phyloP scores from a whole-genome alignment of 2,797 vertebrate genomes.

The Sebastes iracundus region DNA sequence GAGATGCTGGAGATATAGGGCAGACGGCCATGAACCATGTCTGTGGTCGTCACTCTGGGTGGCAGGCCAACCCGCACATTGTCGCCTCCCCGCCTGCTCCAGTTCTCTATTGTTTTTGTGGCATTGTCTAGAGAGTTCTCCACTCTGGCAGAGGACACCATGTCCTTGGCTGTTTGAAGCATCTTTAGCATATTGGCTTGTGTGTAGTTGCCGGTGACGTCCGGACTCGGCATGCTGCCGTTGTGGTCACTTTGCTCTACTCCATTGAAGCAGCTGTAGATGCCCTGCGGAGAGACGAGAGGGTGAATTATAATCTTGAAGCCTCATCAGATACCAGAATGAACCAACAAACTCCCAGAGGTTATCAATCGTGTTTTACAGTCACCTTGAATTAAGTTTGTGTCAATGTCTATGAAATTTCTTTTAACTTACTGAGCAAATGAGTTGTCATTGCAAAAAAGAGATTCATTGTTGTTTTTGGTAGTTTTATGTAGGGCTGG shows the following conservation, averaged over 20 bases:
- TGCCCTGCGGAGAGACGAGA: constrained; percentile 82
- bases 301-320: not conserved
- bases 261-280: constrained; percentile 97
- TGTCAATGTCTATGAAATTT: not conserved
- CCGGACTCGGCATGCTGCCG: constrained; percentile 84
- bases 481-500: not conserved
- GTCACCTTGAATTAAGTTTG: not conserved
- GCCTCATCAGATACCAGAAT: not conserved
- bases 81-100: constrained; percentile 86
- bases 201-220: constrained; percentile 89
- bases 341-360: not conserved
- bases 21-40: constrained; percentile 70
- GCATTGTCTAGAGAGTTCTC: constrained; percentile 93
- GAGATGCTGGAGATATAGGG: constrained; percentile 83
- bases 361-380: not conserved
- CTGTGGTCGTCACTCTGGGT: constrained; percentile 66
- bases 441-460: not conserved
- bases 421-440: constrained; percentile 1
- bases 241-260: constrained; percentile 87
- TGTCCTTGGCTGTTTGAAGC: constrained; percentile 94
- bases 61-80: constrained; percentile 74
- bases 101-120: constrained; percentile 92
- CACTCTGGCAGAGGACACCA: constrained; percentile 91
- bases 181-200: constrained; percentile 96
- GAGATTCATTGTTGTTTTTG: constrained; percentile 14